Percentiles rank a stretch among this genome's conserved stretches.
These are phyloP conservation scores for Catocala nupta DNA, from an alignment of 2,888 invertebrate species.

Conservation along the genomic window DNA sequence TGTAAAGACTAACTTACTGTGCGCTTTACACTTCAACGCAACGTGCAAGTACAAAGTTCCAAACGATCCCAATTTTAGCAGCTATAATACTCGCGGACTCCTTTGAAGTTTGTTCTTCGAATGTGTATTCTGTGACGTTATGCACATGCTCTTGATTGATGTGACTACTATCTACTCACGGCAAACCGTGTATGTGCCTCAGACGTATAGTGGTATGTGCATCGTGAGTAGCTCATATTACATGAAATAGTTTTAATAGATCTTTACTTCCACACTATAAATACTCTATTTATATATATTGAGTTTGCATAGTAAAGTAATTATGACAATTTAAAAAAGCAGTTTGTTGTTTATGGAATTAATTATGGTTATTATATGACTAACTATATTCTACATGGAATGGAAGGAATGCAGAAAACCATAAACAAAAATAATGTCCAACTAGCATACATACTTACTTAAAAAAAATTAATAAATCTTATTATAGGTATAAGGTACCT, in stretches of 20 bases:
- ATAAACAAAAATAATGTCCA: no score
- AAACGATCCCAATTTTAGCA: conserved; percentile 46
- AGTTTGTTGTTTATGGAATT: no score
- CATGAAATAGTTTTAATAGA: not conserved
- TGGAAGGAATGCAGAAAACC: no score
- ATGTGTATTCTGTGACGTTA: conserved; percentile 41
- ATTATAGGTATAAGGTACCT: no score
- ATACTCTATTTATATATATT: no score
- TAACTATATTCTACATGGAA: no score
- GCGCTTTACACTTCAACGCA: conserved; percentile 18
- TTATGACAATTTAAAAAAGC: no score
- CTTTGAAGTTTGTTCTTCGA: conserved; percentile 48
- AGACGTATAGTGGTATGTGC: conserved; percentile 17
- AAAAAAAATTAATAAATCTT: no score
- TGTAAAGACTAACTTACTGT: not conserved
- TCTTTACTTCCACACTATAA: no score
- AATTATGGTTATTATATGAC: no score
- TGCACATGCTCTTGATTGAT: conserved; percentile 44
- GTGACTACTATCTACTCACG: conserved; percentile 35
- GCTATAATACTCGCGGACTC: conserved; percentile 34
- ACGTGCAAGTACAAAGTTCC: conserved; percentile 32
- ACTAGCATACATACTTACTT: no score
- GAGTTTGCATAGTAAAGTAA: no score
- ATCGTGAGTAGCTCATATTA: conserved; percentile 5
- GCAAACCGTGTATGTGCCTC: conserved; percentile 12